Conservation (phyloP, 2,113 vertebrate genomes). For the Grantiella picta region DNA sequence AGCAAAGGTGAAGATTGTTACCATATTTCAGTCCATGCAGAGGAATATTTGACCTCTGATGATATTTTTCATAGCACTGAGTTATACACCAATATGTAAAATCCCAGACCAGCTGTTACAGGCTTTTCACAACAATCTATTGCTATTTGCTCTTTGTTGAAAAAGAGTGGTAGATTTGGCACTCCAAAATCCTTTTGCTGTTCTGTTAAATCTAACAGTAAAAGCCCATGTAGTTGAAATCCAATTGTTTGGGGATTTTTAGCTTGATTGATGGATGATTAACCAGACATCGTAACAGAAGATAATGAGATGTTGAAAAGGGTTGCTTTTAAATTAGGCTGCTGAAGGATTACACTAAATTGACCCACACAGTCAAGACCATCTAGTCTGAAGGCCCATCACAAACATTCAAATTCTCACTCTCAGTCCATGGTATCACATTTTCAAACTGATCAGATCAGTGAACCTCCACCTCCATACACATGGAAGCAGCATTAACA, state of each 20-base stretch:
- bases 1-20: background rate
- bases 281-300: background rate
- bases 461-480: background rate
- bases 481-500: background rate
- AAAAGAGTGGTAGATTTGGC: background rate
- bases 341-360: background rate
- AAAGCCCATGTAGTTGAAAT: background rate
- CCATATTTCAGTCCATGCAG: background rate
- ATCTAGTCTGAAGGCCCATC: background rate
- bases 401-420: background rate
- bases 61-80: background rate
- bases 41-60: background rate
- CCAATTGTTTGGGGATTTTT: background rate
- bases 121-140: background rate
- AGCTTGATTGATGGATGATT: background rate
- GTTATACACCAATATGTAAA: background rate
- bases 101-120: background rate
- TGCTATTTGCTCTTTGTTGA: background rate
- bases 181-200: background rate
- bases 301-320: background rate
- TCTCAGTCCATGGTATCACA: background rate
- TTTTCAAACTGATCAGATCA: background rate
- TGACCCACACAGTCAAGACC: background rate
- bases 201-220: background rate
- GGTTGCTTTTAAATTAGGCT: background rate